Evolutionary conservation across 1,140 invertebrate species (phyloP), one percentile per base, ranked within the genome.

Genomic region (Paraescarpia echinospica): DNA sequence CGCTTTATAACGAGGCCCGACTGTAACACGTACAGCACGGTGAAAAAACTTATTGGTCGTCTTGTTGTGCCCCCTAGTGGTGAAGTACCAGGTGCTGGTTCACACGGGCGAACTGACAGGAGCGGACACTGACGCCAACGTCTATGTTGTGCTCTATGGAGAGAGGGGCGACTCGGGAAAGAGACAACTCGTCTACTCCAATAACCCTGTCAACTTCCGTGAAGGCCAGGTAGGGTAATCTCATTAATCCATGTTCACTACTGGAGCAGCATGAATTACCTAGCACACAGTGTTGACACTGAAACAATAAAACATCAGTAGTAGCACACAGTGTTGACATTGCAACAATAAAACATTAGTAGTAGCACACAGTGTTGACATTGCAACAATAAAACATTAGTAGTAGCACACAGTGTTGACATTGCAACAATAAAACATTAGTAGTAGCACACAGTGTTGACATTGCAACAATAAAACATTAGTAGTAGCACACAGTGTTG

Each of bases 131-230:
- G 94, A 94, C 90, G 94, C 94, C 89, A 93, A 93, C 89, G 94
- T 95, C 34, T 95, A 92, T 90, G 89, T 95, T 35, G 92, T 92
- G 89, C 92, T 95, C 27, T 92, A 93, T 93, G 95, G 95, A 33
- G 93, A 93, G 89, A 92, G 92, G 33, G 95, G 95, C 9, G 94
- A 95, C 89, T 94, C 94, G 77, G 95, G 94, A 18, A 93, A 94
- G 33, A 93, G 94, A 92, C 90, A 92, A 89, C 92, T 95, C 6
- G 22, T 48, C 90, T 48, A 91, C 31, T 91, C 90, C 33, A 59
- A 93, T 48, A 93, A 93, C 89, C 22, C 27, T 0, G 89, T 91
- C 27, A 92, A 89, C n/a, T 93, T 91, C 48, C 18, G 89, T n/a
- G 88, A 33, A 33, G 93, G 93, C 34, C 93, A 93, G 89, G 93